phyloP scores from a whole-genome alignment of 2,888 invertebrate species.

The Plagodis pulveraria region DNA sequence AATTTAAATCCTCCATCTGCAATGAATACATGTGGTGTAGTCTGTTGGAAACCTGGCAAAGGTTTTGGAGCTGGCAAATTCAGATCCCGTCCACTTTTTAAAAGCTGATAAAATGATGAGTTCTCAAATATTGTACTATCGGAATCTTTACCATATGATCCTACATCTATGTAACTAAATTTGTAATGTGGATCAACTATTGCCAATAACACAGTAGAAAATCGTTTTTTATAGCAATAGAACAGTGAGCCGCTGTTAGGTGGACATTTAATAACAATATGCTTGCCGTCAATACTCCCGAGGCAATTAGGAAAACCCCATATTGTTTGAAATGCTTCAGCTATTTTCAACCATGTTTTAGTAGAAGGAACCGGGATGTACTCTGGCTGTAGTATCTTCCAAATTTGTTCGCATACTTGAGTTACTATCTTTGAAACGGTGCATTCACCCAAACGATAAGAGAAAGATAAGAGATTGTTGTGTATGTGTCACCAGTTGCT shows the following conservation, averaged over 20 bases:
- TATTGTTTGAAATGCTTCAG: too few species aligned
- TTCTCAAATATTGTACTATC: conserved; percentile 3
- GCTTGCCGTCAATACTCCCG: conserved; percentile 10
- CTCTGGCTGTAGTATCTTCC: too few species aligned
- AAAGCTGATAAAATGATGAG: neutral
- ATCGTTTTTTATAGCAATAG: conserved; percentile 9
- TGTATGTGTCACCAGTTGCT: too few species aligned
- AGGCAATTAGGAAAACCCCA: conserved; percentile 4
- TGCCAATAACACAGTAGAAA: conserved; percentile 10
- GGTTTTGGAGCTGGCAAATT: neutral
- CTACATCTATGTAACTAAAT: conserved; percentile 4
- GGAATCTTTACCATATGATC: conserved; percentile 3
- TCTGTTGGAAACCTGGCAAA: conserved; percentile 1
- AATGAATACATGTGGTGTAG: conserved; percentile 5
- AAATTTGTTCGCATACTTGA: too few species aligned
- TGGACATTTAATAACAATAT: too few species aligned
- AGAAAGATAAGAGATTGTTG: too few species aligned
- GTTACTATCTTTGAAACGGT: too few species aligned
- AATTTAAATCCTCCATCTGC: conserved; percentile 11
- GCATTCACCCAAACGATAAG: too few species aligned
- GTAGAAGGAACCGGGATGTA: too few species aligned
- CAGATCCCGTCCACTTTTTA: neutral
- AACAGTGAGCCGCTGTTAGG: conserved; percentile 4
- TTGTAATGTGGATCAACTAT: conserved; percentile 13
- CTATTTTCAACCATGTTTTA: too few species aligned